phyloP scores from a whole-genome alignment of 2,797 vertebrate genomes.

The Poeciliopsis gracilis region DNA sequence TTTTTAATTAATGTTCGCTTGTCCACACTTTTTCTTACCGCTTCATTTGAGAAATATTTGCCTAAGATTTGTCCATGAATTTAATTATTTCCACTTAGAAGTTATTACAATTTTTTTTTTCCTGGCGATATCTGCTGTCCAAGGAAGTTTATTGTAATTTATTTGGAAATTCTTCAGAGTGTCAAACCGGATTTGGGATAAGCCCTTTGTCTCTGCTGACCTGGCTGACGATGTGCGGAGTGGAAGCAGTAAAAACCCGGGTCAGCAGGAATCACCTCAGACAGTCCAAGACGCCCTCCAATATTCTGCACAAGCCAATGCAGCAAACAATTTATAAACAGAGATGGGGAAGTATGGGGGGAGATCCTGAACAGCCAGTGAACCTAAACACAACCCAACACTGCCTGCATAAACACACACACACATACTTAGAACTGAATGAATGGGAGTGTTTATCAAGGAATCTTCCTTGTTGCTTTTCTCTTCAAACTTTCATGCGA shows the following conservation, averaged over 20 bases:
- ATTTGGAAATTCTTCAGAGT: conserved; percentile 18
- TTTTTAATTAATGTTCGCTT: not conserved
- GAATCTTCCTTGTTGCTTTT: conserved; percentile 27
- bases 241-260: conserved; percentile 49
- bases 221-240: conserved; percentile 52
- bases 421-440: conserved; percentile 19
- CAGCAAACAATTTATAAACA: conserved; percentile 59
- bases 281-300: conserved; percentile 40
- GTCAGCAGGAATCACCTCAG: conserved; percentile 46
- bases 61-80: too few species aligned
- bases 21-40: not conserved
- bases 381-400: conserved; percentile 50
- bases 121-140: not conserved
- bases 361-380: conserved; percentile 36
- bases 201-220: conserved; percentile 31
- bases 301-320: conserved; percentile 36
- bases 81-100: not conserved
- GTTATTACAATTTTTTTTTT: not conserved
- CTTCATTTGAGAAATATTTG: too few species aligned
- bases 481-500: conserved; percentile 13
- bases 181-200: conserved; percentile 31
- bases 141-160: conserved; percentile 17
- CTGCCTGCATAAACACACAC: conserved; percentile 18
- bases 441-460: conserved; percentile 24
- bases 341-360: conserved; percentile 7